Percentiles rank a stretch among this genome's conserved stretches.
Conservation (phyloP, 2,113 vertebrate genomes). For the Natator depressus region DNA sequence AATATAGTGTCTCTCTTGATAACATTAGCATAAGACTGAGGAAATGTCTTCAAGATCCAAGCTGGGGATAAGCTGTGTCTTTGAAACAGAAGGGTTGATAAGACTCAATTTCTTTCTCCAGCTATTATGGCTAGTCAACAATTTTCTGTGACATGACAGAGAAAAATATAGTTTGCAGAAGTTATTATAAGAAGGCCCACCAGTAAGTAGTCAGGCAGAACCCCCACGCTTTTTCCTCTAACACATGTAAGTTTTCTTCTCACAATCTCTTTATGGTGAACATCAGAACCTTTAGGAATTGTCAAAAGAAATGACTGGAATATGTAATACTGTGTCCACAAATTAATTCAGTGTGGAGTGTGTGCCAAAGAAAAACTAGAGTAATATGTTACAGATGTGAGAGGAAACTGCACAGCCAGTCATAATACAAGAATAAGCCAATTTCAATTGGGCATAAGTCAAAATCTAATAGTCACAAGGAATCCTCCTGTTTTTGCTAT, state of each 20-base stretch:
- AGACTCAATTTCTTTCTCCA: not conserved
- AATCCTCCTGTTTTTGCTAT: not conserved
- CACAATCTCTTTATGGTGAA: not conserved
- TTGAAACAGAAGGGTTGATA: accelerated
- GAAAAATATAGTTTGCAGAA: not conserved
- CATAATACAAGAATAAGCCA: slow-evolving; percentile 21
- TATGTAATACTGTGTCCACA: slow-evolving; percentile 20
- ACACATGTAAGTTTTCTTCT: not conserved
- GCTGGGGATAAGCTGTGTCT: not conserved
- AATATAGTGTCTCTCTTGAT: not conserved
- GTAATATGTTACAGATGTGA: slow-evolving; percentile 78
- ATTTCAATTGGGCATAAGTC: slow-evolving; percentile 38
- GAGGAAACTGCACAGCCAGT: slow-evolving; percentile 49
- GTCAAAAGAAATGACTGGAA: slow-evolving; percentile 29
- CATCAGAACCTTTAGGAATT: not conserved
- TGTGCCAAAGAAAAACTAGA: slow-evolving; percentile 61
- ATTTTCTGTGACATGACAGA: not conserved
- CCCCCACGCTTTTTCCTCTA: not conserved
- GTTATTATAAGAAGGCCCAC: not conserved
- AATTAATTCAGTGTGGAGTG: slow-evolving; percentile 40
- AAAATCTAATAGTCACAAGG: not conserved
- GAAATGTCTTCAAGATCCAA: not conserved
- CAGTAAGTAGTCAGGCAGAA: not conserved
- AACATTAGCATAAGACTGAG: not conserved
- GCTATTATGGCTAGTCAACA: not conserved